Evolutionary conservation across 2,888 invertebrate genomes (phyloP).

Genomic region (Lathronympha strigana): DNA sequence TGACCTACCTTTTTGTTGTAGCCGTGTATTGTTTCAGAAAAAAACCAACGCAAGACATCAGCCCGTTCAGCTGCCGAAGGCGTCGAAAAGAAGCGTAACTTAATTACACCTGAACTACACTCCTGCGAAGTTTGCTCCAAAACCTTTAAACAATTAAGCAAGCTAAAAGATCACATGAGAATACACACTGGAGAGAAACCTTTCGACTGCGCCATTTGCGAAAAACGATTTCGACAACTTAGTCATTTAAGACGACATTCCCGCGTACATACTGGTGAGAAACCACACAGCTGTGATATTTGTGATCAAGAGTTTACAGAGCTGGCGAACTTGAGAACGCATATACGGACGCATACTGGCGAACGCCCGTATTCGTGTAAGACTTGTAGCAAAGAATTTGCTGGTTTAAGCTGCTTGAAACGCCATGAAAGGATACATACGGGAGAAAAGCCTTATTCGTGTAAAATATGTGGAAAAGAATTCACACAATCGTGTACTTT

Average conservation of each 20-base stretch:
- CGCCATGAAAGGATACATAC: background rate
- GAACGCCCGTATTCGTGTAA: background rate
- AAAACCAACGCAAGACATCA: background rate
- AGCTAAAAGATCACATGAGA: background rate
- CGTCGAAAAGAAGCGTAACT: background rate
- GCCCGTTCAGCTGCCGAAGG: background rate
- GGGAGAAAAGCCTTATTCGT: background rate
- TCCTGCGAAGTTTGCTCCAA: background rate
- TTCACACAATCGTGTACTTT: background rate
- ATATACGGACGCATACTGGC: background rate
- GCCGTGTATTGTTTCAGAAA: background rate
- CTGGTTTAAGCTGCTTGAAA: background rate
- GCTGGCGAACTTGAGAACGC: background rate
- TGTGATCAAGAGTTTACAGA: background rate
- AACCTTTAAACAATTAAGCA: background rate
- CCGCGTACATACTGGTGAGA: background rate
- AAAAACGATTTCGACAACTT: background rate
- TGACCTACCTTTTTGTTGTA: background rate
- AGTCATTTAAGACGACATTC: background rate
- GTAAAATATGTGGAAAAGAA: background rate
- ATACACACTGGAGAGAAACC: background rate
- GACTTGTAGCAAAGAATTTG: background rate
- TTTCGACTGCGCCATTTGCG: background rate
- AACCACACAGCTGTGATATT: background rate
- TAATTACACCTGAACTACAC: background rate